Evolutionary conservation across 1,140 invertebrate genomes (phyloP).

Genomic region (Telenomus remus): DNA sequence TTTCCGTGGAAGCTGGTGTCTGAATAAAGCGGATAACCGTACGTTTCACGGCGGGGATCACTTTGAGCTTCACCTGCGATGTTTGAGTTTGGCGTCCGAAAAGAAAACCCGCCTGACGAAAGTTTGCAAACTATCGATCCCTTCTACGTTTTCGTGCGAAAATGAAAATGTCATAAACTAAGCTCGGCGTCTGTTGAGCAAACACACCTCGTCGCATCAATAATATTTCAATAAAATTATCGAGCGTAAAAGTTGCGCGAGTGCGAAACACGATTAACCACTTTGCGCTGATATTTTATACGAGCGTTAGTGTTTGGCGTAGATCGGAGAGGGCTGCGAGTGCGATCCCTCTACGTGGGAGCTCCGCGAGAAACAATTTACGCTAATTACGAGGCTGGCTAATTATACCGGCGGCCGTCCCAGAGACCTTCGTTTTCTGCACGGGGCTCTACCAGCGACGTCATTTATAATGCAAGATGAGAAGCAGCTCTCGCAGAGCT

Average conservation of each 20-base stretch:
- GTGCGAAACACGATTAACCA: conserved; percentile 45
- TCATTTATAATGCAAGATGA: conserved; percentile 71
- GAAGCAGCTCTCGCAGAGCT: conserved; percentile 48
- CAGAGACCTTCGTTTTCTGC: conserved; percentile 56
- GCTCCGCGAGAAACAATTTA: conserved; percentile 71
- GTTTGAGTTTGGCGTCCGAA: conserved; percentile 20
- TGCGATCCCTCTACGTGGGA: conserved; percentile 47
- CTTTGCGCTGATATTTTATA: conserved; percentile 45
- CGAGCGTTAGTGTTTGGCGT: conserved; percentile 25
- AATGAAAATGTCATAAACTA: too few species aligned
- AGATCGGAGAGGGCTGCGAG: conserved; percentile 48
- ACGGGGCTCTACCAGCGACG: conserved; percentile 58
- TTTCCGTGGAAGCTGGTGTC: conserved; percentile 71
- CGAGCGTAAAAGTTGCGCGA: conserved; percentile 11
- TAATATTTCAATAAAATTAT: conserved; percentile 33
- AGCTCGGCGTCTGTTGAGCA: neutral
- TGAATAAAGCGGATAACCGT: conserved; percentile 72
- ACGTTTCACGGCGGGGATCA: conserved; percentile 68
- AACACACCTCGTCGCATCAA: conserved; percentile 23
- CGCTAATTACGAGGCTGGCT: conserved; percentile 73
- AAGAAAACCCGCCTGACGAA: too few species aligned
- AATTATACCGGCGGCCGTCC: conserved; percentile 66
- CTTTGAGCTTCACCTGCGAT: conserved; percentile 61
- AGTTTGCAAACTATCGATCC: too few species aligned
- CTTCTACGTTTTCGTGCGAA: too few species aligned